Percentiles rank a stretch among this genome's conserved stretches.
phyloP scores from a whole-genome alignment of 1,140 invertebrate genomes.

The Stegodyphus dumicola region DNA sequence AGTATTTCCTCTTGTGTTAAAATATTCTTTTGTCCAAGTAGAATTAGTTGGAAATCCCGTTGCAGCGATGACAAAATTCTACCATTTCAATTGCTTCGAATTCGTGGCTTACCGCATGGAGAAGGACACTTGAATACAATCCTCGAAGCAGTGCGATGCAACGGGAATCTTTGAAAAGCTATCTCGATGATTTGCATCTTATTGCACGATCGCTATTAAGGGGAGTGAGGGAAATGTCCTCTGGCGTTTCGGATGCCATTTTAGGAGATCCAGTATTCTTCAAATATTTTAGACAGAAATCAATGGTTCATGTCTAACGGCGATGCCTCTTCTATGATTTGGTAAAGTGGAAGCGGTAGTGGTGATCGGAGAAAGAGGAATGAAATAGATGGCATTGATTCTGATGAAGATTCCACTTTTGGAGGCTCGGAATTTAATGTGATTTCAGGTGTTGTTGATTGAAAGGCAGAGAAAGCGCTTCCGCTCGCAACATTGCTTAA shows the following conservation, averaged over 20 bases:
- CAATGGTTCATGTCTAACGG: slow-evolving; percentile 12
- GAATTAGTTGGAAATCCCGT: no score
- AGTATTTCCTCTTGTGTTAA: no score
- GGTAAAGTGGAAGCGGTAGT: no score
- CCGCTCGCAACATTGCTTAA: no score
- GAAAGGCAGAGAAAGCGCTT: no score
- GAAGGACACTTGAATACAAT: not conserved
- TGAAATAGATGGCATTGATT: not conserved
- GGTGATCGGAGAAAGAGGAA: not conserved
- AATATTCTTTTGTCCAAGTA: no score
- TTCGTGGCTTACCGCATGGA: not conserved
- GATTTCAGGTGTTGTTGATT: no score
- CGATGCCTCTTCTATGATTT: not conserved
- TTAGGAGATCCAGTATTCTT: not conserved
- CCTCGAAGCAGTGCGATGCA: not conserved
- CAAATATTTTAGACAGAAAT: slow-evolving; percentile 25
- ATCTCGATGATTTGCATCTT: slow-evolving; percentile 29
- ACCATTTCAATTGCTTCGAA: not conserved
- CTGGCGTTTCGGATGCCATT: not conserved
- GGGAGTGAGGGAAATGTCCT: not conserved
- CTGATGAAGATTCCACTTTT: no score
- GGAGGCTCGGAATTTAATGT: no score
- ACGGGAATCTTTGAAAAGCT: slow-evolving; percentile 1
- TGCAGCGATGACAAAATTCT: not conserved
- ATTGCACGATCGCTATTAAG: slow-evolving; percentile 27